Base-by-base conservation (phyloP, 2,113 vertebrate genomes). In the Excalfactoria chinensis region DNA sequence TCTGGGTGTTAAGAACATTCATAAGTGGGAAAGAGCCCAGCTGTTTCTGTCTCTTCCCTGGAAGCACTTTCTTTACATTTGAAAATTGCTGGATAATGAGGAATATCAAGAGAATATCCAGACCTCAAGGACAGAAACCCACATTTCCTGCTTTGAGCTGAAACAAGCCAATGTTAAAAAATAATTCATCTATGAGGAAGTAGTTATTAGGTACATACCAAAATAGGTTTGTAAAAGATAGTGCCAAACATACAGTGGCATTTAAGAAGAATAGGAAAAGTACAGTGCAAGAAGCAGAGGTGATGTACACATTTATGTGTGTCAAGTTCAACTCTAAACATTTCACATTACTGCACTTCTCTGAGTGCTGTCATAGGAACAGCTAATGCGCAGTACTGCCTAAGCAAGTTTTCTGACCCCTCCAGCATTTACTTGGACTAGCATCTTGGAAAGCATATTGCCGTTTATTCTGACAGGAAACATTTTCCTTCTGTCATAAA, bases 401-500 rank as follows among this genome's bases (percentile, higher is more conserved):
- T 74, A 76, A 76, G 17, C 6, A 43, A 89, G 21, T 64, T 90
- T 86, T 82, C 70, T 21, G 8, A 11, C 40, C 23, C 22, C n/a
- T 67, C 13, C 69, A 88, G 34, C 18, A 11, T 34, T 55, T 91
- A 10, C 64, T 79, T 93, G 72, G 63, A 83, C 81, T 87, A 94
- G 44, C 44, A 92, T 75, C 60, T 64, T 78, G 48, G 58, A 90
- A 97, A 97, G 91, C 7, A 75, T 88, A 90, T 84, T 80, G 93
- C 60, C 85, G 60, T 60, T 96, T 69, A 89, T 95, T 97, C 96
- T 96, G 86, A 91, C 7, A 4, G 46, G 35, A 35, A 95, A 89
- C 7, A 48, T 92, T 96, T 96, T 75, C 77, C 37, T 66, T 94
- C 44, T n/a, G 53, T 89, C 93, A 92, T 91, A 97, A 96, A 96